Base-by-base conservation (phyloP, 2,113 vertebrate genomes). In the Thalassoma bifasciatum region DNA sequence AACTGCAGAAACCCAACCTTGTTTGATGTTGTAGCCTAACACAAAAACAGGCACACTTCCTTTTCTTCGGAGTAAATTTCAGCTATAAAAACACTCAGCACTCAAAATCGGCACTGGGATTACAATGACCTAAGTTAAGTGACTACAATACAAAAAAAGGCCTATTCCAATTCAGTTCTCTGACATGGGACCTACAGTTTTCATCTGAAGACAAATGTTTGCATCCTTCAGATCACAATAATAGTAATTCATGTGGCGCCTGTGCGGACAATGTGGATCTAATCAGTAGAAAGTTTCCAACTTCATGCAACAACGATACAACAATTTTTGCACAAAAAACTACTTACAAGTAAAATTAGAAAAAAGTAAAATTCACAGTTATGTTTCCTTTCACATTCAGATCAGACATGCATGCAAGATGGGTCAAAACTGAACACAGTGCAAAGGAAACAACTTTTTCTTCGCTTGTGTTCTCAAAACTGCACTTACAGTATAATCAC, bases 231-330 rank as follows among this genome's bases (percentile, higher is more conserved):
- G 81, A 75, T 67, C 46, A 75, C 37, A 44, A 73, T 82, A 44
- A 81, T 64, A 82, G 59, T 58, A 66, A 66, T 70, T 63, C 52
- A 72, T 77, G 58, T 79, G 52, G 44, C 67, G 74, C 57, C 63
- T 63, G 51, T 76, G 64, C 75, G 73, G 72, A 73, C 62, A 30
- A 42, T 75, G 76, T 71, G 62, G 62, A 42, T 73, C 73, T 68
- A 66, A 79, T 72, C 61, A 81, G 73, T 80, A 85, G 73, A 88
- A 89, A 88, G 54, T 64, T 75, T 89, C 58, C 75, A 80, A 70
- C 22, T 61, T 87, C 90, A 91, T 91, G 92, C 90, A 90, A 85
- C 70, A 83, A 79, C 61, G 77, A 62, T 68, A 89, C 76, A 77
- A 90, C 77, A 86, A 73, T 58, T 82, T 76, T 59, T 72, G 63